These are phyloP conservation scores for Eupithecia abbreviata DNA, from an alignment of 2,888 invertebrate species.

Conservation along the genomic window DNA sequence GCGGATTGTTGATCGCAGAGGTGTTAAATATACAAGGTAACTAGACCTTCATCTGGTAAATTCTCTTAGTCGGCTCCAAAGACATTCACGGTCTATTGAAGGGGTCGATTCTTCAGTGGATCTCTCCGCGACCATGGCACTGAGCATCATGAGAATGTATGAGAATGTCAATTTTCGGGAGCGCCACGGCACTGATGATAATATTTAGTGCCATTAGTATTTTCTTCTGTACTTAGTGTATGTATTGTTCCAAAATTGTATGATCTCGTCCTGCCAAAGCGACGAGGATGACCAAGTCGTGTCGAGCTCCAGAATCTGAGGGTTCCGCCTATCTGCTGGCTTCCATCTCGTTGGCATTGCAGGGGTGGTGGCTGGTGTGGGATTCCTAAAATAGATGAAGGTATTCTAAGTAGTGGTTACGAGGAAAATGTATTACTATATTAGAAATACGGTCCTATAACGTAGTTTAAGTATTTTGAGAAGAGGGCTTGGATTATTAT, in stretches of 20 bases:
- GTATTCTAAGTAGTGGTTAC: not conserved
- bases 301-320: constrained; percentile 61
- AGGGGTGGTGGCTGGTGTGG: constrained; percentile 55
- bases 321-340: constrained; percentile 52
- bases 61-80: not conserved
- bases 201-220: constrained; percentile 31
- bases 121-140: no score
- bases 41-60: not conserved
- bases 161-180: no score
- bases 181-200: not conserved
- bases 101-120: not conserved
- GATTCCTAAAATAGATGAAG: constrained; percentile 56
- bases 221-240: constrained; percentile 71
- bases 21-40: not conserved
- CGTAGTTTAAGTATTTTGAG: no score
- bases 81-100: not conserved
- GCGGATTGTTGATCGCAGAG: not conserved
- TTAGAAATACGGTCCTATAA: no score
- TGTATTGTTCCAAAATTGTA: constrained; percentile 67
- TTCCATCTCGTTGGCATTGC: constrained; percentile 56
- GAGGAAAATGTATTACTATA: no score
- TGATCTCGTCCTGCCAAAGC: constrained; percentile 61
- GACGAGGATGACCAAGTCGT: constrained; percentile 54
- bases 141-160: no score
- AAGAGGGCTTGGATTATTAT: no score